These are phyloP conservation scores for Magallana ariakensis DNA, from an alignment of 1,140 invertebrate species.

Conservation along the genomic window DNA sequence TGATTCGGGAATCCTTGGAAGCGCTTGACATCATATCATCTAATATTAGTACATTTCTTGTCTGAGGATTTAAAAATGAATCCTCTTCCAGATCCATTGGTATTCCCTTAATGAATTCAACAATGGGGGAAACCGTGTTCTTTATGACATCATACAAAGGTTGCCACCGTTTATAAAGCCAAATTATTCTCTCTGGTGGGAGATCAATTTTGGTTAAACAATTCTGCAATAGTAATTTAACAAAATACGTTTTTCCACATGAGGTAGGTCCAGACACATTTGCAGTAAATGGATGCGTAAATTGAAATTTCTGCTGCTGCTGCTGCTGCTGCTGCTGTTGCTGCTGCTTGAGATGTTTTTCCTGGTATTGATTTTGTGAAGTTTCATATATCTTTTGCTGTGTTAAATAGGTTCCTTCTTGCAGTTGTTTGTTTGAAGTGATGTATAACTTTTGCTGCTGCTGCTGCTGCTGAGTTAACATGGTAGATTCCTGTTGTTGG, in stretches of 20 bases:
- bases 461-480: no score
- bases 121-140: background rate
- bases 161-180: conserved; percentile 50
- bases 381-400: background rate
- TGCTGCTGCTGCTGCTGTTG: conserved; percentile 12
- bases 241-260: conserved; percentile 39
- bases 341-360: background rate
- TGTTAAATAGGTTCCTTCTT: background rate
- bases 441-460: background rate
- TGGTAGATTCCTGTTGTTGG: no score
- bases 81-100: conserved; percentile 44
- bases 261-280: conserved; percentile 18
- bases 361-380: background rate
- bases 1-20: no score
- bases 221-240: conserved; percentile 17
- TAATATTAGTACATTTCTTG: no score
- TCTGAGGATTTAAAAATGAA: background rate
- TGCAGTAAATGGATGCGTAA: conserved; percentile 26
- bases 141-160: conserved; percentile 44
- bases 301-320: no score
- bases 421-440: background rate
- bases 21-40: no score
- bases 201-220: background rate
- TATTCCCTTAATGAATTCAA: conserved; percentile 45
- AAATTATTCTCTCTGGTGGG: conserved; percentile 28